These are phyloP conservation scores for Sthenelais limicola DNA, from an alignment of 2,888 invertebrate species.

Conservation along the genomic window DNA sequence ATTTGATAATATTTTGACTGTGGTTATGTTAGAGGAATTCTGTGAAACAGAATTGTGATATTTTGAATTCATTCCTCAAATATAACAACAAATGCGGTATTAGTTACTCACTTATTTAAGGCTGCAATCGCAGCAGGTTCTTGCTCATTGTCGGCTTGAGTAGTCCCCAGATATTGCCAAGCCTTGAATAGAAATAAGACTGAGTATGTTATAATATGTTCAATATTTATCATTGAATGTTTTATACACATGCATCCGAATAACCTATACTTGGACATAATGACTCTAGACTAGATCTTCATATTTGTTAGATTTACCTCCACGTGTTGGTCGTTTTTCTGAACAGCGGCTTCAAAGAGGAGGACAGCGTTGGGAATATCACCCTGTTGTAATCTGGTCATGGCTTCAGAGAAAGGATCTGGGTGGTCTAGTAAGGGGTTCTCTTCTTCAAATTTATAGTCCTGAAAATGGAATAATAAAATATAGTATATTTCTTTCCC, in stretches of 20 bases:
- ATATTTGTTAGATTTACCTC: too few relatives aligned
- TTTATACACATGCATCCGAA: too few relatives aligned
- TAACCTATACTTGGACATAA: too few relatives aligned
- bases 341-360: conserved; percentile 95
- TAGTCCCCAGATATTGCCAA: conserved; percentile 79
- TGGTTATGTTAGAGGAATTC: too few relatives aligned
- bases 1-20: too few relatives aligned
- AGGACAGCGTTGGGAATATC: conserved; percentile 96
- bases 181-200: conserved; percentile 59
- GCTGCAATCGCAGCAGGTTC: conserved; percentile 95
- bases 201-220: too few relatives aligned
- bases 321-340: conserved; percentile 83
- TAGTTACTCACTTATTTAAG: conserved; percentile 77
- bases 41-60: too few relatives aligned
- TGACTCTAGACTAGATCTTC: too few relatives aligned
- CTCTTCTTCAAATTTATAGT: conserved; percentile 85
- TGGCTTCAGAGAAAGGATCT: conserved; percentile 89
- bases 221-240: too few relatives aligned
- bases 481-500: too few relatives aligned
- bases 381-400: conserved; percentile 85
- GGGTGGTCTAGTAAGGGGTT: conserved; percentile 82
- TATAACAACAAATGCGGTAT: too few relatives aligned
- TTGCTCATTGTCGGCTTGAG: conserved; percentile 98
- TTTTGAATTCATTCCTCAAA: too few relatives aligned
- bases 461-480: conserved; percentile 72